Evolutionary conservation across 64 coral and sea anemone genomes (phyloP).

Genomic region (Hydrozoanthus tunicans): DNA sequence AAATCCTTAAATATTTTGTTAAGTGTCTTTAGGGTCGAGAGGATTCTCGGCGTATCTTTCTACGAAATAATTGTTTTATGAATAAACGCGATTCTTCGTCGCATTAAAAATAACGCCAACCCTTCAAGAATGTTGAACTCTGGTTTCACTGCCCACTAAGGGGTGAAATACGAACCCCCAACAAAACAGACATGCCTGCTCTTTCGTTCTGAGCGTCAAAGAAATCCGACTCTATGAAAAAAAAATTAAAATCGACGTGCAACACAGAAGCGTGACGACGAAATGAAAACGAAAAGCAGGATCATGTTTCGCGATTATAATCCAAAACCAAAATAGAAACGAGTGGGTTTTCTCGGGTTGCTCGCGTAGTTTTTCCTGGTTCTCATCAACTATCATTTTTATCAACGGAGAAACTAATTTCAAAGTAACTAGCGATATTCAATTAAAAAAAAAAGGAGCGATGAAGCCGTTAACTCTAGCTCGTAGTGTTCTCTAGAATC

Average conservation of each 20-base stretch:
- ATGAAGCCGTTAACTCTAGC: slow-evolving; percentile 4
- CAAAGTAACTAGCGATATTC: background rate
- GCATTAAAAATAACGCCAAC: background rate
- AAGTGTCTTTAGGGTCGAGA: too few relatives aligned
- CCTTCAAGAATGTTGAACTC: background rate
- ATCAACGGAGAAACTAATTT: background rate
- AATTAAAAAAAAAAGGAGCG: background rate
- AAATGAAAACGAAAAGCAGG: slow-evolving; percentile 31
- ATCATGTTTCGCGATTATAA: slow-evolving; percentile 11
- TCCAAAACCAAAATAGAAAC: slow-evolving; percentile 38
- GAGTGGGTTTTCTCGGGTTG: slow-evolving; percentile 25
- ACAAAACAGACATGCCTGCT: background rate
- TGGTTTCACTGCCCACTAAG: background rate
- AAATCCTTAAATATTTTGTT: too few relatives aligned
- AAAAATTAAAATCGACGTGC: background rate
- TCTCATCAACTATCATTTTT: background rate
- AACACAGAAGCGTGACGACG: slow-evolving; percentile 11
- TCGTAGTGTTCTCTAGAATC: background rate
- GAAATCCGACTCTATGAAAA: slow-evolving; percentile 8
- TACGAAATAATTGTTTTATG: too few relatives aligned
- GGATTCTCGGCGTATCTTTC: too few relatives aligned
- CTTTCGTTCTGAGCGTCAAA: background rate
- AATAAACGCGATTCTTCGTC: too few relatives aligned
- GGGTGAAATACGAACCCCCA: background rate
- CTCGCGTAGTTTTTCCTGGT: slow-evolving; percentile 31